A percentile compares a stretch with the other conserved stretches of the same genome.
Conservation (phyloP, 2,113 vertebrate genomes). For the Rhadina sibilatrix region DNA sequence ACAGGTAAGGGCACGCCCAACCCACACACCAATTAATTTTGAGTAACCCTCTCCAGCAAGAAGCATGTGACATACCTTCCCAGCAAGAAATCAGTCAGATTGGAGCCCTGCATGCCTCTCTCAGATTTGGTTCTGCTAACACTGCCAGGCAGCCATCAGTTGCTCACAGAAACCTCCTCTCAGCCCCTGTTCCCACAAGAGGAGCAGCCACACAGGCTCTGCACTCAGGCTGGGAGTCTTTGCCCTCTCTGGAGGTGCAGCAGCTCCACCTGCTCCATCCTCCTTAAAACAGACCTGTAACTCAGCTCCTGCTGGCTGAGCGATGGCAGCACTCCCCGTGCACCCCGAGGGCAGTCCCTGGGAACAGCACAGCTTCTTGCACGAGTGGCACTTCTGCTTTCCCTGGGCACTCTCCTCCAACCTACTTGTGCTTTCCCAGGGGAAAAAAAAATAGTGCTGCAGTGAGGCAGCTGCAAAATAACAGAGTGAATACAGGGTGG, state of each 20-base stretch:
- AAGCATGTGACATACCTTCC: fast-evolving
- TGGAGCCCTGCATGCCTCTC: background rate
- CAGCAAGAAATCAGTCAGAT: background rate
- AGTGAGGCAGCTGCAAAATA: background rate
- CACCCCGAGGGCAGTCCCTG: fast-evolving
- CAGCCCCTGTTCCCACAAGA: background rate
- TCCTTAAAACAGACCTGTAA: background rate
- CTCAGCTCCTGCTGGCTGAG: background rate
- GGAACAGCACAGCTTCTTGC: background rate
- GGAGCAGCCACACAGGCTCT: background rate
- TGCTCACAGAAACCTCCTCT: background rate
- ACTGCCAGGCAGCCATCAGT: background rate
- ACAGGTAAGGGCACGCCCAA: background rate
- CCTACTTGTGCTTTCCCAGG: background rate
- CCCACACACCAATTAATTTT: background rate
- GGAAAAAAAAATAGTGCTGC: background rate
- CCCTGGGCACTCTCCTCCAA: background rate
- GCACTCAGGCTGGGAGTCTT: background rate
- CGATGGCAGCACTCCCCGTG: fast-evolving
- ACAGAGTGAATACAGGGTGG: background rate
- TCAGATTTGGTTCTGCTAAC: background rate
- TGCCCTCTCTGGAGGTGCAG: background rate
- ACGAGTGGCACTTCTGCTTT: background rate
- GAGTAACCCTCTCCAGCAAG: background rate
- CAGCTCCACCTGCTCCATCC: background rate